phyloP scores from a whole-genome alignment of 1,140 invertebrate genomes.

The Lutraria rhynchaena region DNA sequence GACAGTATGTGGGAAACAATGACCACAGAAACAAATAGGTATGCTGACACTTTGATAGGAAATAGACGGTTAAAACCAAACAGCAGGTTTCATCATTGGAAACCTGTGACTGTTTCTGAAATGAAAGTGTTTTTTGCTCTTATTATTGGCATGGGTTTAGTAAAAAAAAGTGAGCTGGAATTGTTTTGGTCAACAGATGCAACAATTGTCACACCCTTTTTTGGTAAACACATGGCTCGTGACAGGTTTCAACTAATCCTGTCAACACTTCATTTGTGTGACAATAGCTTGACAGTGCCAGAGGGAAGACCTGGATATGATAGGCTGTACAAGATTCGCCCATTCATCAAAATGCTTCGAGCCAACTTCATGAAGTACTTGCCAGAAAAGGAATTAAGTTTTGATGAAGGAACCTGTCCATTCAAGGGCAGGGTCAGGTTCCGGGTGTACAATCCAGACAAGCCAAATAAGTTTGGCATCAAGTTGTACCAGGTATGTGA shows the following conservation, averaged over 20 bases:
- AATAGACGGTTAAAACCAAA: not conserved
- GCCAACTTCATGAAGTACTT: no score
- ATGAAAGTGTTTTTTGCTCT: not conserved
- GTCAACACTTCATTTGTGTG: not conserved
- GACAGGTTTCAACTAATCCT: not conserved
- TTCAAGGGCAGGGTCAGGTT: no score
- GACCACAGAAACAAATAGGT: not conserved
- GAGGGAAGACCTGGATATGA: no score
- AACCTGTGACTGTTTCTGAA: not conserved
- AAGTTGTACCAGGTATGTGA: no score
- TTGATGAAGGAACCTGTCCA: no score
- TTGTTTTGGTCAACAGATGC: not conserved
- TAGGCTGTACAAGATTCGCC: no score
- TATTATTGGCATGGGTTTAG: not conserved
- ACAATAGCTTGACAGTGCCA: not conserved
- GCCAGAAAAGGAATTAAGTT: no score
- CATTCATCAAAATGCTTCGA: no score
- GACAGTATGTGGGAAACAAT: not conserved
- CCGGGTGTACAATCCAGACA: no score
- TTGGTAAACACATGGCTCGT: not conserved
- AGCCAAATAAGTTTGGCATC: no score
- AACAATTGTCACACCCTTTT: not conserved
- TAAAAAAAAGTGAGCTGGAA: not conserved
- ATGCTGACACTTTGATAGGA: not conserved
- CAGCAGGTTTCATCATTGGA: not conserved